A percentile compares a stretch with the other conserved stretches of the same genome.
These are phyloP conservation scores for Forbesichthys papilliferus DNA, from an alignment of 2,113 vertebrate genomes.

Conservation along the genomic window DNA sequence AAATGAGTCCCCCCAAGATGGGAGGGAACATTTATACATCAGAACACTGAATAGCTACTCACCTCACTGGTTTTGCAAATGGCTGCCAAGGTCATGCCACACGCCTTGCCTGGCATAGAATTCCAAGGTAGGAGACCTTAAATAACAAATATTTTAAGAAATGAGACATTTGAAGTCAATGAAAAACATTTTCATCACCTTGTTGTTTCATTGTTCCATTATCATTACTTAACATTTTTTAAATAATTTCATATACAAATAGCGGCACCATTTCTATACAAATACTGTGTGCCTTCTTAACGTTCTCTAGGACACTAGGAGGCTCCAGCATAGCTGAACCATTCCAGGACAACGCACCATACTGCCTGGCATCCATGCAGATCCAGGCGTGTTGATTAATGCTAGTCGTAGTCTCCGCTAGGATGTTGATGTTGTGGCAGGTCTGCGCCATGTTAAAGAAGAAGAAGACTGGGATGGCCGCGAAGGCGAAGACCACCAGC, in stretches of 20 bases:
- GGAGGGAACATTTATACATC: background rate
- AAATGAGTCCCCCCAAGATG: constrained; percentile 2
- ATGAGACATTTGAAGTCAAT: background rate
- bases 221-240: no score
- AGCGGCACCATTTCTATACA: constrained; percentile 13
- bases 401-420: constrained; percentile 90
- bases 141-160: constrained; percentile 37
- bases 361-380: constrained; percentile 95
- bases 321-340: constrained; percentile 23
- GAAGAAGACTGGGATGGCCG: constrained; percentile 91
- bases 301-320: constrained; percentile 32
- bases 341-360: constrained; percentile 77
- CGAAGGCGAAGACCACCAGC: constrained; percentile 91
- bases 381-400: constrained; percentile 81
- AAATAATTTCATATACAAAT: background rate
- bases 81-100: constrained; percentile 89
- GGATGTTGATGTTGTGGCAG: constrained; percentile 90
- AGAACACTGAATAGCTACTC: constrained; percentile 53
- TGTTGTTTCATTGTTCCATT: background rate
- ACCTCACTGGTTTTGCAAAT: constrained; percentile 96
- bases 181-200: background rate
- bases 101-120: constrained; percentile 90
- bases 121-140: constrained; percentile 95
- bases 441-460: constrained; percentile 95
- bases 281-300: constrained; percentile 23